Percentiles rank a stretch among this genome's conserved stretches.
These are phyloP conservation scores for Vanessa atalanta DNA, from an alignment of 1,140 invertebrate genomes.

Conservation along the genomic window DNA sequence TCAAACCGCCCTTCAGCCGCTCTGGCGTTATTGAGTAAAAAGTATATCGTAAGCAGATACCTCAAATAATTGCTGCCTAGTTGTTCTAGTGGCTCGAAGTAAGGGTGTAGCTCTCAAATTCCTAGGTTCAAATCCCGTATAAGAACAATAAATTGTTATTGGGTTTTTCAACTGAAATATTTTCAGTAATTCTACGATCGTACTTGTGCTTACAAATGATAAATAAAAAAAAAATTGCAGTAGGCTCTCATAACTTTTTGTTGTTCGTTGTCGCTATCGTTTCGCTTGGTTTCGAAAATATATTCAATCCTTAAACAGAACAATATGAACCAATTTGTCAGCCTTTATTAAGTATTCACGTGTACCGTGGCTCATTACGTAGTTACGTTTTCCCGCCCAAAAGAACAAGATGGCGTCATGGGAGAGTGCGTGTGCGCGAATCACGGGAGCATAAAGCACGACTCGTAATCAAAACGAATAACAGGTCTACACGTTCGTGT, in stretches of 20 bases:
- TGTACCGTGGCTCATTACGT: constrained; percentile 50
- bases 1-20: no score
- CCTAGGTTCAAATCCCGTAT: no score
- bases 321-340: constrained; percentile 18
- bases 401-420: constrained; percentile 67
- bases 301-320: background rate
- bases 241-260: background rate
- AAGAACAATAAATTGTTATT: no score
- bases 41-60: no score
- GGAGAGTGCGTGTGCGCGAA: constrained; percentile 60
- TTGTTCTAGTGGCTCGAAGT: no score
- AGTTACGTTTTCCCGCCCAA: constrained; percentile 68
- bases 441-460: constrained; percentile 70
- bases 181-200: no score
- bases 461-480: constrained; percentile 49
- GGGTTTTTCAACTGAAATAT: no score
- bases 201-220: background rate
- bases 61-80: no score
- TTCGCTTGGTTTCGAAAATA: background rate
- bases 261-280: background rate
- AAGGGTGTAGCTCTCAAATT: no score
- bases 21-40: no score
- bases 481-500: constrained; percentile 22
- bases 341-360: constrained; percentile 41
- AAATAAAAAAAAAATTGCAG: background rate